Percentiles rank a stretch among this genome's conserved stretches.
phyloP scores from a whole-genome alignment of 2,113 vertebrate species.

The Syrrhaptes paradoxus region DNA sequence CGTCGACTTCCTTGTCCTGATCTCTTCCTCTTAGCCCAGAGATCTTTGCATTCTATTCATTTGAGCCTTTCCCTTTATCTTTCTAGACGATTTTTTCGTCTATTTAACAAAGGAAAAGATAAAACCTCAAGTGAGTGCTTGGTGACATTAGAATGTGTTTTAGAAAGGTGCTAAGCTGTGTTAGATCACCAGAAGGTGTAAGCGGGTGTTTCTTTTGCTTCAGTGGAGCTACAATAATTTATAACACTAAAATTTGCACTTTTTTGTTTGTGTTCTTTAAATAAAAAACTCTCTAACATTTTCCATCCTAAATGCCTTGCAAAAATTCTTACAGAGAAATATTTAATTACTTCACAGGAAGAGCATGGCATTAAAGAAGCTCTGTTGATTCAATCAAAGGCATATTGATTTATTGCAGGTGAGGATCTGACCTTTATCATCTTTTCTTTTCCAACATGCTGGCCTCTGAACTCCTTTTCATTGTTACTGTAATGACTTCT shows the following conservation, averaged over 20 bases:
- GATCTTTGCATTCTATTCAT: background rate
- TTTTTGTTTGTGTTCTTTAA: background rate
- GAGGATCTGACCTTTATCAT: background rate
- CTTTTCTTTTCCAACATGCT: background rate
- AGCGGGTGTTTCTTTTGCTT: background rate
- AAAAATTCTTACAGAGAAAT: background rate
- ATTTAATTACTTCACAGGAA: background rate
- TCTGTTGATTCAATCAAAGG: background rate
- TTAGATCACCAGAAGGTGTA: background rate
- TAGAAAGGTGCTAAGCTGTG: background rate
- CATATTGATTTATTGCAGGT: background rate
- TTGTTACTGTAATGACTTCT: background rate
- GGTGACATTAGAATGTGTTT: background rate
- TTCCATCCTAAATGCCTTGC: background rate
- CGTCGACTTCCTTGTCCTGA: too few relatives aligned
- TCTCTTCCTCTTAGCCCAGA: background rate
- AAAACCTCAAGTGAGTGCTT: background rate
- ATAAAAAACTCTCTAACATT: background rate
- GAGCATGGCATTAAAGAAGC: background rate
- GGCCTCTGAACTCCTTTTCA: background rate
- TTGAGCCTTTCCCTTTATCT: background rate
- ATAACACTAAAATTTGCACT: background rate
- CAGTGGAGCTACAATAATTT: background rate
- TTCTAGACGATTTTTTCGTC: accelerated
- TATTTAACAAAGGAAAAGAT: background rate